Evolutionary conservation across 1,140 invertebrate genomes (phyloP), one percentile per base, ranked within the genome.

Genomic region (Oryctes rhinoceros): DNA sequence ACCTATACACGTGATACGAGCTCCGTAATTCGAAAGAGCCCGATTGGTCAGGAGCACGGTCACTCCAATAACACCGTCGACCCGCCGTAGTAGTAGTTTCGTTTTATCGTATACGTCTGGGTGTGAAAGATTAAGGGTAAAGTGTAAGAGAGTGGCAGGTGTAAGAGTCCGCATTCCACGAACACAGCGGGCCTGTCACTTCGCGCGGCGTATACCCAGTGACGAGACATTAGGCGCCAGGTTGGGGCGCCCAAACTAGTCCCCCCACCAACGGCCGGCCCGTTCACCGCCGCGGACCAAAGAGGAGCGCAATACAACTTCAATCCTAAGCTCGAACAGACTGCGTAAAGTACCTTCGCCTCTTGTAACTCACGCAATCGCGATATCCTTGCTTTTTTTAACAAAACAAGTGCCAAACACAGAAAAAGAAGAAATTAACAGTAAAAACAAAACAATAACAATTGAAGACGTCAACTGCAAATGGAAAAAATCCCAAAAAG

Each of bases 171-270:
- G 79, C 83, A 82, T 83, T 82, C 83, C 81, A 80, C 78, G 79
- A 81, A 76, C 39, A 44, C 83, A 83, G 81, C 83, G 81, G 80
- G 80, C 80, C 81, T 82, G 81, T 82, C 79, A 82, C 78, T 82
- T 81, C 80, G 82, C 83, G 80, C 81, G 80, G 80, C 81, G 74
- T 39, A 79, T 47, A 44, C 81, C 77, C 79, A 81, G 78, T 76
- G 74, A 76, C 83, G 81, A 83, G 81, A 82, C 81, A 76, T 79
- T 79, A 80, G 83, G 81, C 83, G 83, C 83, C 83, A 83, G 78
- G 71, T 75, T 78, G 79, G 79, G 83, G 80, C 74, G 83, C 82
- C 84, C 82, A 75, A 78, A 80, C 77, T 81, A 78, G 67, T 82
- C 82, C 84, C 82, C 81, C 84, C 74, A 47, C 37, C 74, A 75